Conservation (phyloP, 1,140 invertebrate species). For the Argopecten irradians region DNA sequence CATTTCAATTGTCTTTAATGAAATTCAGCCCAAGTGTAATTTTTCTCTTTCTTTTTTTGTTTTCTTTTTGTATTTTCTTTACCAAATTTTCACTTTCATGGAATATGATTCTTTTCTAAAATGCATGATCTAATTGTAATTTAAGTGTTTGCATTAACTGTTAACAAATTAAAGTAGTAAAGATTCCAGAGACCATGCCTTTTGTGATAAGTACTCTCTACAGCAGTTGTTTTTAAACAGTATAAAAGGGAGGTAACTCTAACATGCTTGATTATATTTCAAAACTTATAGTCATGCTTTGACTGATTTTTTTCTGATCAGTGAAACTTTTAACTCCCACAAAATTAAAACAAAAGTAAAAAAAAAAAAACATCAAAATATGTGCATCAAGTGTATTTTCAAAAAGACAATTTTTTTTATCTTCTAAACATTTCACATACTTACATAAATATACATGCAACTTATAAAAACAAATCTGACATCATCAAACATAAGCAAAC, state of each 20-base stretch:
- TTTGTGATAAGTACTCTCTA: neutral
- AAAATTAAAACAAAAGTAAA: neutral
- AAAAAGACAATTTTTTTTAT: no score
- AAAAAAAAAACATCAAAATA: no score
- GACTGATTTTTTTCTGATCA: neutral
- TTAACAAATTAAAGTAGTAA: neutral
- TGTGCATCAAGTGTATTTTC: no score
- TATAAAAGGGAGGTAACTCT: neutral
- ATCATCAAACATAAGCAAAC: neutral
- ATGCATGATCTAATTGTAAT: no score
- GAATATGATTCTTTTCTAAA: no score
- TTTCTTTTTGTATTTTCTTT: neutral
- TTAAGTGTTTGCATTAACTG: neutral
- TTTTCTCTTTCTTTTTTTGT: neutral
- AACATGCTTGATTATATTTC: neutral
- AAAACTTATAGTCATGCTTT: no score
- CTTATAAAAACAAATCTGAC: neutral
- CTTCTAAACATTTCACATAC: no score
- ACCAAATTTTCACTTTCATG: no score
- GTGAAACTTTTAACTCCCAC: neutral
- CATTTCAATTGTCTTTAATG: no score
- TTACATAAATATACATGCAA: neutral
- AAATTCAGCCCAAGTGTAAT: neutral
- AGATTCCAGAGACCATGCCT: no score
- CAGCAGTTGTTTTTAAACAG: neutral